phyloP scores from a whole-genome alignment of 1,140 invertebrate species.

The Streblospio benedicti region DNA sequence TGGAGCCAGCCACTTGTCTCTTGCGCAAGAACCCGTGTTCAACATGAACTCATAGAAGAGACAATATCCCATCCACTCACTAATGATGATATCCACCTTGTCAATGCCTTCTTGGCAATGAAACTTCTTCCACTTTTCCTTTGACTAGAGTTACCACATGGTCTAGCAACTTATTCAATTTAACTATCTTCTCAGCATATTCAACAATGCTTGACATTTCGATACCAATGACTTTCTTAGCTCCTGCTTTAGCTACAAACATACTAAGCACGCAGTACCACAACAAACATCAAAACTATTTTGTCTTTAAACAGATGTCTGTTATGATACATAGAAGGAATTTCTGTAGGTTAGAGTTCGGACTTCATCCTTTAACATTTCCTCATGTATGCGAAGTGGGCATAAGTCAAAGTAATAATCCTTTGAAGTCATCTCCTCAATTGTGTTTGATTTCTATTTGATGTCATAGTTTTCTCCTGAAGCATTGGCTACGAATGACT shows the following conservation, averaged over 20 bases:
- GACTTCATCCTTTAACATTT: constrained; percentile 99
- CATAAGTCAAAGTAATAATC: constrained; percentile 98
- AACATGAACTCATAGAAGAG: constrained; percentile 96
- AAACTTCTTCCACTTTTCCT: constrained; percentile 86
- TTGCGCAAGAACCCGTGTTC: constrained; percentile 84
- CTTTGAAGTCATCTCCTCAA: constrained; percentile 48
- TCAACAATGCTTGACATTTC: constrained; percentile 56
- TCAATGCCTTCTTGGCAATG: constrained; percentile 61
- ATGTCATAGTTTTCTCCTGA: no score
- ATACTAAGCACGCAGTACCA: constrained; percentile 96
- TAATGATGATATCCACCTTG: constrained; percentile 98
- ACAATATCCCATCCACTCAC: constrained; percentile 99
- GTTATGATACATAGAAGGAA: constrained; percentile 98
- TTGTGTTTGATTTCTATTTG: no score
- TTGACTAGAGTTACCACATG: constrained; percentile 82
- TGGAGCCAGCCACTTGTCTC: constrained; percentile 88
- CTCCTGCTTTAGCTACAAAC: constrained; percentile 99
- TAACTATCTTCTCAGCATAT: constrained; percentile 52
- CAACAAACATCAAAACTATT: constrained; percentile 96
- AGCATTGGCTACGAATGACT: no score
- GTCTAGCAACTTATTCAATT: constrained; percentile 51
- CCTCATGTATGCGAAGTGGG: constrained; percentile 99
- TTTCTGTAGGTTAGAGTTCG: constrained; percentile 95
- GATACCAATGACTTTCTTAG: constrained; percentile 82
- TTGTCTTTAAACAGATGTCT: constrained; percentile 77